Conservation (phyloP, 2,113 vertebrate genomes). For the Laticauda colubrina region DNA sequence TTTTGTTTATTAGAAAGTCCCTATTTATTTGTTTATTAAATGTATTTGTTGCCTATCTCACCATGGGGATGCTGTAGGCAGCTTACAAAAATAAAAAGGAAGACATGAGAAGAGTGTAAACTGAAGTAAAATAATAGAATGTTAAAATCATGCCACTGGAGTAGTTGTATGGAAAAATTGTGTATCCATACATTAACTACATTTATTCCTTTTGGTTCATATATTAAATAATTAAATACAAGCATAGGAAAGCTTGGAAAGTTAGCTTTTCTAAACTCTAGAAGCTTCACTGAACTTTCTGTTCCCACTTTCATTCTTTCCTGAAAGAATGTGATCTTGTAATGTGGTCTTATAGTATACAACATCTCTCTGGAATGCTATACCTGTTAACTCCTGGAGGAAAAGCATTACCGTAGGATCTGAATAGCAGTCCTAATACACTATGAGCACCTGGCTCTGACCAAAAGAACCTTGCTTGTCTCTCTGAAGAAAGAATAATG, state of each 20-base stretch:
- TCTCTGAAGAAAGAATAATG: neutral
- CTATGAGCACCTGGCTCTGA: neutral
- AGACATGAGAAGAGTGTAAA: neutral
- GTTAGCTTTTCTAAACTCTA: neutral
- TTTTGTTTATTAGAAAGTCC: neutral
- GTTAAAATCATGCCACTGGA: neutral
- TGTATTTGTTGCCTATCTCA: neutral
- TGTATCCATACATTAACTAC: neutral
- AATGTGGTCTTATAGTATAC: neutral
- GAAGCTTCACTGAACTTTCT: neutral
- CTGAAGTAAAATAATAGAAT: neutral
- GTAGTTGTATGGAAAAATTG: neutral
- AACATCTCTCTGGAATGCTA: fast-evolving
- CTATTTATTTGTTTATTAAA: neutral
- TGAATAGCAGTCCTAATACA: neutral
- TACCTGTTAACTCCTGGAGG: neutral
- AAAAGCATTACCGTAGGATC: neutral
- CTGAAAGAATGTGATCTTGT: too few species aligned
- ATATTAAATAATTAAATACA: neutral
- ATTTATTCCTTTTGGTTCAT: neutral
- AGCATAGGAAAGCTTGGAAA: neutral
- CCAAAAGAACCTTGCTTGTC: neutral
- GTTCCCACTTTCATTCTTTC: neutral
- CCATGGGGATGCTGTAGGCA: neutral
- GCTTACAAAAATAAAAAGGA: neutral